phyloP scores from a whole-genome alignment of 2,113 vertebrate species.

The Melanostigma gelatinosum region DNA sequence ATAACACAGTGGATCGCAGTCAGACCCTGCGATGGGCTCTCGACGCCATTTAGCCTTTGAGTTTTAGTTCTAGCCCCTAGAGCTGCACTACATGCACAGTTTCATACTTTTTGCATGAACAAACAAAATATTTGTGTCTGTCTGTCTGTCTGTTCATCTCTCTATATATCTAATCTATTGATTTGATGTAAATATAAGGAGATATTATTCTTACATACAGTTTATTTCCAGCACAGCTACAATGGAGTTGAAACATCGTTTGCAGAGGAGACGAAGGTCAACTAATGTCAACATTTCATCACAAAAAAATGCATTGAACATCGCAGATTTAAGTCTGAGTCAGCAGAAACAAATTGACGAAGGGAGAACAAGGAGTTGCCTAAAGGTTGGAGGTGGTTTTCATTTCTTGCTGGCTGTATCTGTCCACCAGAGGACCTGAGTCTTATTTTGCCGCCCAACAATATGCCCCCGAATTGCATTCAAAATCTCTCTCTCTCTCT shows the following conservation, averaged over 20 bases:
- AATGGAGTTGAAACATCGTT: background rate
- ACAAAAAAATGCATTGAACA: background rate
- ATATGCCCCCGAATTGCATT: slow-evolving; percentile 5
- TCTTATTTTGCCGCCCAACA: slow-evolving; percentile 37
- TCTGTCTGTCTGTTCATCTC: no score
- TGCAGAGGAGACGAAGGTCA: no score
- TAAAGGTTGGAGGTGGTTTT: background rate
- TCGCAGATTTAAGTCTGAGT: background rate
- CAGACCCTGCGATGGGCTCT: background rate
- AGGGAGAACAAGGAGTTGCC: background rate
- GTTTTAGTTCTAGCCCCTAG: background rate
- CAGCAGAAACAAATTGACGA: background rate
- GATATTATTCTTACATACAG: background rate
- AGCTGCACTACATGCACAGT: background rate
- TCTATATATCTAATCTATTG: no score
- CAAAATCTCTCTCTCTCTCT: slow-evolving; percentile 39
- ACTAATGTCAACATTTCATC: background rate
- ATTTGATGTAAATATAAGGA: background rate
- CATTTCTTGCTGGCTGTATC: slow-evolving; percentile 1
- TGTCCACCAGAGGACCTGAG: slow-evolving; percentile 41
- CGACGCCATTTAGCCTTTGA: slow-evolving; percentile 6
- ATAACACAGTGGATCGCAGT: background rate
- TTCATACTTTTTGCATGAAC: background rate
- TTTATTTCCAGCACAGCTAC: background rate
- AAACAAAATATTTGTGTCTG: background rate